Base-by-base conservation (phyloP, 2,888 invertebrate genomes). In the Xanthia icteritia region DNA sequence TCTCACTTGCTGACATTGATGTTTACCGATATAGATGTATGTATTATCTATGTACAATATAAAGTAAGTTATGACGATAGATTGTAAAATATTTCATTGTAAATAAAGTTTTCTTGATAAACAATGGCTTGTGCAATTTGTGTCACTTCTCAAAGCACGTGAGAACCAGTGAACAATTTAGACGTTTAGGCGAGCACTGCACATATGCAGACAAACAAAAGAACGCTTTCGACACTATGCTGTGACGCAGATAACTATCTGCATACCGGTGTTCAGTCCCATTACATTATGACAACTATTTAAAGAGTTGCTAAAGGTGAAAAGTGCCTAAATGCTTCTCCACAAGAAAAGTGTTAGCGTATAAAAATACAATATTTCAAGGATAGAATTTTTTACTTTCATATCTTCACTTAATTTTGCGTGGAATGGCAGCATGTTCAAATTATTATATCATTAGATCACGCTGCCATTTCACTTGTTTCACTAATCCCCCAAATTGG, bases 11-110 rank as follows among this genome's bases (percentile, higher is more conserved):
- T 85, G 83, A 88, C 87, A 90, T 89, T 88, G 88, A 86, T 91
- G 83, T 91, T 90, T 89, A 84, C 89, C 86, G 83, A 88, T 86
- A 86, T 90, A 89, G 86, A 88, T 87, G 84, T 90, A 91, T 88
- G 85, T 90, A 89, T 84, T 92, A 89, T 91, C 86, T 92, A 91
- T 90, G 89, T 93, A 92, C 92, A 93, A 92, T 94, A 94, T 93
- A 89, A 84, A 87, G 88, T 94, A 94, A 94, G 94, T 93, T 95
- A 93, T 91, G 92, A 93, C 84, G 88, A 92, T 93, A 94, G 93
- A 93, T 92, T 96, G 95, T 96, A 95, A 95, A 95, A 95, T 96
- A 96, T 92, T 93, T 92, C 94, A 94, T 93, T 96, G 96, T 96
- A 96, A 96, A 96, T 96, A 96, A 96, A 96, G 92, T 93, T 94